phyloP scores from a whole-genome alignment of 2,113 vertebrate genomes.

The Colistium nudipinnis region DNA sequence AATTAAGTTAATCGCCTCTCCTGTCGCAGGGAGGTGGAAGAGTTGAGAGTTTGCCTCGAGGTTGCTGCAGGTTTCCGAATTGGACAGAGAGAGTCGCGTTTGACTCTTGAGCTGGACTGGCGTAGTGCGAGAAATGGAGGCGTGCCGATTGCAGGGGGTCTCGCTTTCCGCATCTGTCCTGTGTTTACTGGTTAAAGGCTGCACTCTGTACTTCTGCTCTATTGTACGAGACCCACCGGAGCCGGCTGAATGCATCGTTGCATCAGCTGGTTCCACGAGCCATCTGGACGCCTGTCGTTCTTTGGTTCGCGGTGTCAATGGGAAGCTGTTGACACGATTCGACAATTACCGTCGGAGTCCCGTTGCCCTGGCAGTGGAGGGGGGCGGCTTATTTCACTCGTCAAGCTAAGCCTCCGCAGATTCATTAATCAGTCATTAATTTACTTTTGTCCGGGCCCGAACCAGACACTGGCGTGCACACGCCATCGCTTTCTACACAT shows the following conservation, averaged over 20 bases:
- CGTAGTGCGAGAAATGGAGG: background rate
- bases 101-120: background rate
- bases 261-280: background rate
- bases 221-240: background rate
- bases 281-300: background rate
- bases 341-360: background rate
- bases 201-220: background rate
- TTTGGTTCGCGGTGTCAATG: background rate
- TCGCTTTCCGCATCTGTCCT: background rate
- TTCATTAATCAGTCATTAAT: background rate
- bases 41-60: conserved; percentile 10
- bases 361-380: background rate
- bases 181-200: background rate
- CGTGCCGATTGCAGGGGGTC: background rate
- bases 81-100: background rate
- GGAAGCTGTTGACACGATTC: background rate
- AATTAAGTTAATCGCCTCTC: conserved; percentile 2
- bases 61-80: background rate
- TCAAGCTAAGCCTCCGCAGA: background rate
- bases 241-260: background rate
- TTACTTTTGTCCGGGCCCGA: background rate
- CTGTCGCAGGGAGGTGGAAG: background rate
- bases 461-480: background rate
- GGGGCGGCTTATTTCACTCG: background rate
- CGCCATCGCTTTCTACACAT: background rate